A percentile compares a stretch with the other conserved stretches of the same genome.
Evolutionary conservation across 2,113 vertebrate genomes (phyloP).

Genomic region (Chlamydotis undulata): DNA sequence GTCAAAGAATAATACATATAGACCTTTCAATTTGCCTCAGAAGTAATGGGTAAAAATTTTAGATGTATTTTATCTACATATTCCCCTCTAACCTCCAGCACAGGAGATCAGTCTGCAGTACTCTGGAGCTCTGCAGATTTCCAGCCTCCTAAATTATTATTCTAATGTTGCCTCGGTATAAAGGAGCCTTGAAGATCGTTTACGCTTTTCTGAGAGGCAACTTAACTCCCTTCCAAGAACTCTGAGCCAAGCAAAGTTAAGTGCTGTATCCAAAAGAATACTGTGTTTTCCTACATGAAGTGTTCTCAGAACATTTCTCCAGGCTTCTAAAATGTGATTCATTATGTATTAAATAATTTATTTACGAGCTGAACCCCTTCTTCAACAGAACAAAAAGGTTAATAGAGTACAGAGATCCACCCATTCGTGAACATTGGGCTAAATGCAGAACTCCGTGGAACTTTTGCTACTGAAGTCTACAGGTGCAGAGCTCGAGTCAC

Average conservation of each 20-base stretch:
- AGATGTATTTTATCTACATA: neutral
- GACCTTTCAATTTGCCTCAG: neutral
- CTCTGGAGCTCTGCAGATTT: neutral
- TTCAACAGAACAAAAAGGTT: neutral
- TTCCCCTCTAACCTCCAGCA: neutral
- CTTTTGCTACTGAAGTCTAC: neutral
- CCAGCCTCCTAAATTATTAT: neutral
- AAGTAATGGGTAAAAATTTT: neutral
- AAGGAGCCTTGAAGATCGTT: neutral
- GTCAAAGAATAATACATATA: neutral
- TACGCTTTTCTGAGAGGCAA: neutral
- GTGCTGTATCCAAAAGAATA: neutral
- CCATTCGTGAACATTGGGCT: neutral
- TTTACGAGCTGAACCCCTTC: neutral
- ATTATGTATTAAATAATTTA: neutral
- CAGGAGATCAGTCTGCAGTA: neutral
- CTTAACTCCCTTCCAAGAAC: neutral
- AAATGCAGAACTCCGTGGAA: neutral
- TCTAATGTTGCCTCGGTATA: neutral
- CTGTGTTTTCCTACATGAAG: neutral
- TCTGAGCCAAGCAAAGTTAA: neutral
- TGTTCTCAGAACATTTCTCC: neutral
- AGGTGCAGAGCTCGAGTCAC: neutral
- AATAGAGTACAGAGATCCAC: neutral
- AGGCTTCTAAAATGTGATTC: neutral